Conservation (phyloP, 2,888 invertebrate genomes). For the Schizaphis graminum region DNA sequence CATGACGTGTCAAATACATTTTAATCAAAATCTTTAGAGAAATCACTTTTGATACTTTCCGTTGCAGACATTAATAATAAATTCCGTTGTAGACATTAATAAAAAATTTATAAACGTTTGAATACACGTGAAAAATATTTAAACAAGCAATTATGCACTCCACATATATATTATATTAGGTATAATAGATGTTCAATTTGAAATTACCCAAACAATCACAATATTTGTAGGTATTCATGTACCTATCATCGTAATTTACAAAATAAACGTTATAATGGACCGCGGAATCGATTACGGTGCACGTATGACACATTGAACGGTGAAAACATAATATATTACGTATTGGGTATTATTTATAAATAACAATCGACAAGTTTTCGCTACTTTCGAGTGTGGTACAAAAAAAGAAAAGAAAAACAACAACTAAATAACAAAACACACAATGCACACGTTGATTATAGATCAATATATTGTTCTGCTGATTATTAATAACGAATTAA, state of each 20-base stretch:
- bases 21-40: not conserved
- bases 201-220: not conserved
- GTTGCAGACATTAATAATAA: not conserved
- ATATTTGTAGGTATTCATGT: not conserved
- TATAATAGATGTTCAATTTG: not conserved
- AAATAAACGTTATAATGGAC: constrained; percentile 38
- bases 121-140: not conserved
- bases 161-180: not conserved
- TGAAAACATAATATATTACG: constrained; percentile 48
- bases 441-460: constrained; percentile 28
- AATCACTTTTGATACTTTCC: not conserved
- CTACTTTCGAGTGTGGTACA: constrained; percentile 20
- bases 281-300: constrained; percentile 33
- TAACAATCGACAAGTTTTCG: constrained; percentile 41
- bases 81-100: not conserved
- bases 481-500: constrained; percentile 19
- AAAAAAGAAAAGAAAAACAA: constrained; percentile 22
- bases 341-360: not conserved
- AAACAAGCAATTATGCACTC: not conserved
- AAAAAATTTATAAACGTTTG: constrained; percentile 3
- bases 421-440: constrained; percentile 12
- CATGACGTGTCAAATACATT: not conserved
- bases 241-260: not conserved
- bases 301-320: constrained; percentile 13
- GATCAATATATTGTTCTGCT: constrained; percentile 18